A percentile compares a stretch with the other conserved stretches of the same genome.
Conservation (phyloP, 2,888 invertebrate genomes). For the Lapara coniferarum region DNA sequence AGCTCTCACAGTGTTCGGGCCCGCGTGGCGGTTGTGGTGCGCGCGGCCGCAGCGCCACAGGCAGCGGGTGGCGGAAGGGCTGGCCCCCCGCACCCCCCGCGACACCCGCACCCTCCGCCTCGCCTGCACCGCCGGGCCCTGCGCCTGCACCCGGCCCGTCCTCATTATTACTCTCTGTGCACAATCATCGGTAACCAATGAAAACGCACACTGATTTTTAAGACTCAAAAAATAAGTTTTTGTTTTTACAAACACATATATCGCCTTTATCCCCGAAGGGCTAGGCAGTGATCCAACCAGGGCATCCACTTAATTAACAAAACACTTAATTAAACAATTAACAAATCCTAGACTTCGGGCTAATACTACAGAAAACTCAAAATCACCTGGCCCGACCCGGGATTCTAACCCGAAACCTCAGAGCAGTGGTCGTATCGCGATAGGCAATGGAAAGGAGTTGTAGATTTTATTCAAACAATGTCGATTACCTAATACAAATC, state of each 20-base stretch:
- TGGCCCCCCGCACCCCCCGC: slow-evolving; percentile 73
- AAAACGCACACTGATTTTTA: neutral
- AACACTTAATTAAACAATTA: no score
- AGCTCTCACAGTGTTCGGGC: slow-evolving; percentile 53
- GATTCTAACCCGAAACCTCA: no score
- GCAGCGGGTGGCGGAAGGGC: slow-evolving; percentile 88
- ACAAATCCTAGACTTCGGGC: no score
- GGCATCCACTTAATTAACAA: no score
- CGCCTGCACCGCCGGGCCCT: slow-evolving; percentile 16
- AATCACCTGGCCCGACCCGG: no score
- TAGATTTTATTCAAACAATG: neutral
- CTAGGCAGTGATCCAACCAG: no score
- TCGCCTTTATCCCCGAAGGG: no score
- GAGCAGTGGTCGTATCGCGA: no score
- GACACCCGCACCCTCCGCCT: slow-evolving; percentile 48
- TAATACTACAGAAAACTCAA: no score
- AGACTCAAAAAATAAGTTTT: no score
- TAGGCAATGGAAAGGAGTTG: no score
- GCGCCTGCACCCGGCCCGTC: slow-evolving; percentile 1
- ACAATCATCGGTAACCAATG: neutral
- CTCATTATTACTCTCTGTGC: slow-evolving; percentile 19
- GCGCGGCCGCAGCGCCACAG: slow-evolving; percentile 71
- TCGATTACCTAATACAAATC: neutral
- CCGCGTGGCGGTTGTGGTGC: slow-evolving; percentile 58
- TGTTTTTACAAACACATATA: neutral